These are phyloP conservation scores for Sialis fuliginosa DNA, from an alignment of 2,888 invertebrate species.

Conservation along the genomic window DNA sequence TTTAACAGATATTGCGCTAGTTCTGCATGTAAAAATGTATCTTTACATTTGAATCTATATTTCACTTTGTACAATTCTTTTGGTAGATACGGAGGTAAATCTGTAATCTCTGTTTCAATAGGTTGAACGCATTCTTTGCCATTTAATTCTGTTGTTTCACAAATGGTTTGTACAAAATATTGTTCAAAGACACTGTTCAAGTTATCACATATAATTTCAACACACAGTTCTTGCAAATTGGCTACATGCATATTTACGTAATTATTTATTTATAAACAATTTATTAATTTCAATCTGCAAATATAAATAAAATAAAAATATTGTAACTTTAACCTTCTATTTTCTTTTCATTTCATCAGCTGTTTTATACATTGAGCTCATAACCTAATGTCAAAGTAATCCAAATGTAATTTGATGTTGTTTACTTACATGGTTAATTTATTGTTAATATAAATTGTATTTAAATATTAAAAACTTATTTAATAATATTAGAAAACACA, in stretches of 20 bases:
- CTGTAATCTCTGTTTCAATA: conserved; percentile 10
- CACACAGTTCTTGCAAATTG: conserved; percentile 41
- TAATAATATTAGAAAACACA: too few species aligned
- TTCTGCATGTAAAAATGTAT: conserved; percentile 35
- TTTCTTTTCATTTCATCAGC: too few species aligned
- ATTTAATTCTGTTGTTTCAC: conserved; percentile 8
- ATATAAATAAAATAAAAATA: too few species aligned
- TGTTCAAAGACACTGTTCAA: conserved; percentile 32
- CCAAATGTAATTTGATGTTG: too few species aligned
- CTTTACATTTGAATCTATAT: conserved; percentile 30
- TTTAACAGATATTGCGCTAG: conserved; percentile 36
- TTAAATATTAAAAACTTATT: too few species aligned
- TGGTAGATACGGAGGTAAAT: neutral
- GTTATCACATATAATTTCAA: conserved; percentile 45
- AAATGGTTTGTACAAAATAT: conserved; percentile 19
- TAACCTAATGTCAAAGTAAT: too few species aligned
- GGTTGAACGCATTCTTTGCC: neutral
- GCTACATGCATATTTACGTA: conserved; percentile 38
- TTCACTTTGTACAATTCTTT: conserved; percentile 4
- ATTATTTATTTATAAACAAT: neutral
- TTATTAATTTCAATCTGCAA: neutral
- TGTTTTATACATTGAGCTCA: too few species aligned
- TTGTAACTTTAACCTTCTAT: too few species aligned
- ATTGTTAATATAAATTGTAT: too few species aligned
- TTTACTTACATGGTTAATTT: too few species aligned